phyloP scores from a whole-genome alignment of 2,113 vertebrate genomes.

The Lontra canadensis region DNA sequence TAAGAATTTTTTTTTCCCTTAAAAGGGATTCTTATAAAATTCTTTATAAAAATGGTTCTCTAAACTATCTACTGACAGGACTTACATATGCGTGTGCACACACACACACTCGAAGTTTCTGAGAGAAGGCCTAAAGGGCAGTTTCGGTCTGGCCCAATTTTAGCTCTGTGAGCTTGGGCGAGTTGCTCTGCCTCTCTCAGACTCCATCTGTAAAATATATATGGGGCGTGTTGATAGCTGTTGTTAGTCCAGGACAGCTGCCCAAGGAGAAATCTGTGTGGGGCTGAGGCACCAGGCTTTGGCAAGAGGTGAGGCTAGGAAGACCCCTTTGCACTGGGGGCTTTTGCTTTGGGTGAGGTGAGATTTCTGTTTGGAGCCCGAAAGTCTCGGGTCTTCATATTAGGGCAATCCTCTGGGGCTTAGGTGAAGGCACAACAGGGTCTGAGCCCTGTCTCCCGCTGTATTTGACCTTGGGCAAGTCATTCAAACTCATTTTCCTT shows the following conservation, averaged over 20 bases:
- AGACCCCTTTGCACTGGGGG: fast-evolving
- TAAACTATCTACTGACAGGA: background rate
- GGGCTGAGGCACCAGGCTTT: background rate
- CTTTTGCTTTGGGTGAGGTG: background rate
- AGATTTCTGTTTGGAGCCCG: background rate
- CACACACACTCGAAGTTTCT: background rate
- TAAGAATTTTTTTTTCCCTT: background rate
- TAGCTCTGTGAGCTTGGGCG: background rate
- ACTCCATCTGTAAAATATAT: background rate
- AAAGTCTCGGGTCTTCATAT: background rate
- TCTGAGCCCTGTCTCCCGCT: background rate
- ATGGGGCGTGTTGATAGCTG: background rate
- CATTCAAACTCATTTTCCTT: background rate
- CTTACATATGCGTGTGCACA: background rate
- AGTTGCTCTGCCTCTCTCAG: background rate
- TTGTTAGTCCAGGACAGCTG: background rate
- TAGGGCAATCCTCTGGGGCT: background rate
- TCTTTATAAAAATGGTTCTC: background rate
- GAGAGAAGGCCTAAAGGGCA: background rate
- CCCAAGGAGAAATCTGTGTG: background rate
- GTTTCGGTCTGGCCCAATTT: background rate
- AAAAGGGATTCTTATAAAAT: background rate
- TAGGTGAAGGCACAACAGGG: background rate
- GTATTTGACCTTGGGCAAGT: background rate
- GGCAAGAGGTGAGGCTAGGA: background rate